These are phyloP conservation scores for Cotesia congregata DNA, from an alignment of 2,888 invertebrate species.

Conservation along the genomic window DNA sequence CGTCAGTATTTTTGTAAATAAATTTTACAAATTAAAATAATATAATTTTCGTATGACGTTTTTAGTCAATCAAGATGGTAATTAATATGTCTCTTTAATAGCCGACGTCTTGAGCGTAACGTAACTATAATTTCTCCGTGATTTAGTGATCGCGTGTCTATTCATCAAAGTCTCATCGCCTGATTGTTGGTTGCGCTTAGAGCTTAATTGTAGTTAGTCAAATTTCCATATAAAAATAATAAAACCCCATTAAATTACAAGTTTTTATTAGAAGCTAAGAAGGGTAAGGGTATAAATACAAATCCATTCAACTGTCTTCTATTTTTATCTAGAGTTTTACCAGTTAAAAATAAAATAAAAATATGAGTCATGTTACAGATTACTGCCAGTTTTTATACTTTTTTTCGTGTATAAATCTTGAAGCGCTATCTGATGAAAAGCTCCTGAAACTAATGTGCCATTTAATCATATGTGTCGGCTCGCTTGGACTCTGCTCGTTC, in stretches of 20 bases:
- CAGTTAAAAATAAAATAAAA: background rate
- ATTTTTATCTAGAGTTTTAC: background rate
- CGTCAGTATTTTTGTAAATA: too few relatives aligned
- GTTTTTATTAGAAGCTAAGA: background rate
- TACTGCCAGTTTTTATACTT: background rate
- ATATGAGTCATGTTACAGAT: background rate
- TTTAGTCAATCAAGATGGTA: background rate
- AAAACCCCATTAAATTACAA: background rate
- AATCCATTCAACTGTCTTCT: background rate
- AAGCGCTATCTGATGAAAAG: slow-evolving; percentile 41
- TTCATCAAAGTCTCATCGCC: slow-evolving; percentile 16
- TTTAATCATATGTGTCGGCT: background rate
- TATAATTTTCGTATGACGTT: slow-evolving; percentile 2
- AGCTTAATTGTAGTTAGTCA: slow-evolving; percentile 9
- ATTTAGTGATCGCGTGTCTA: slow-evolving; percentile 25
- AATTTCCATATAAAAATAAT: too few relatives aligned
- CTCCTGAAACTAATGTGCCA: slow-evolving; percentile 18
- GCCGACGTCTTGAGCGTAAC: background rate
- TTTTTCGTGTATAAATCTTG: background rate
- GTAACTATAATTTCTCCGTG: slow-evolving; percentile 14
- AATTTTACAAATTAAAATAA: too few relatives aligned
- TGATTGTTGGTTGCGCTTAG: slow-evolving; percentile 7
- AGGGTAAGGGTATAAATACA: background rate
- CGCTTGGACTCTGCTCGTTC: background rate
- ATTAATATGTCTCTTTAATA: slow-evolving; percentile 21